phyloP scores from a whole-genome alignment of 2,888 invertebrate species.

The Agrotis ipsilon region DNA sequence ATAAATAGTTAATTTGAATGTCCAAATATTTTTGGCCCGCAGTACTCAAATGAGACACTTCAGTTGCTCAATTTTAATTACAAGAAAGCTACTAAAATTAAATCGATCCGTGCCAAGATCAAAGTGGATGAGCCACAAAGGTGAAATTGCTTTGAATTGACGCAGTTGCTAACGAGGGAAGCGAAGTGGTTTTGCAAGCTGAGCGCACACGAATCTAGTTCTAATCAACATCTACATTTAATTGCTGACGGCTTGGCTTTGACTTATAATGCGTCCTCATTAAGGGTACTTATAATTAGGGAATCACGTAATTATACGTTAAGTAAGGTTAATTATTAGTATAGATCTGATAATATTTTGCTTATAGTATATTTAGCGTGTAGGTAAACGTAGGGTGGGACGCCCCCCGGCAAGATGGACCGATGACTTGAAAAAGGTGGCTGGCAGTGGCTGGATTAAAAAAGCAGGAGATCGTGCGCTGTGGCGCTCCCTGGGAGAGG shows the following conservation, averaged over 20 bases:
- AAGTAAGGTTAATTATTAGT: neutral
- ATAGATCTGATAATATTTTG: neutral
- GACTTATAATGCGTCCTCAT: slow-evolving; percentile 66
- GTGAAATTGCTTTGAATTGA: slow-evolving; percentile 83
- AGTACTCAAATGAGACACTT: slow-evolving; percentile 70
- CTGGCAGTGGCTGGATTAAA: too few species aligned
- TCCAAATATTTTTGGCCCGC: slow-evolving; percentile 48
- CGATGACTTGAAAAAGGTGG: too few species aligned
- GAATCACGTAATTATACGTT: slow-evolving; percentile 34
- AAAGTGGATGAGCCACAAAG: slow-evolving; percentile 82
- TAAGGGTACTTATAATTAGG: slow-evolving; percentile 42
- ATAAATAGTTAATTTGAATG: neutral
- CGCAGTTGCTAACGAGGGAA: slow-evolving; percentile 73
- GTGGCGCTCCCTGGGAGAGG: too few species aligned
- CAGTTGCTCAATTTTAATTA: slow-evolving; percentile 82
- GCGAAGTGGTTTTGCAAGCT: slow-evolving; percentile 50
- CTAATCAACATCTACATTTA: slow-evolving; percentile 74
- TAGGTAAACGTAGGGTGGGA: too few species aligned
- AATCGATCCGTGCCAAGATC: slow-evolving; percentile 81
- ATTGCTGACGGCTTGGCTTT: slow-evolving; percentile 72
- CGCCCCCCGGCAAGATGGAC: too few species aligned
- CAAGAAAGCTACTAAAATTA: slow-evolving; percentile 77
- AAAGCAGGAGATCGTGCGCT: too few species aligned
- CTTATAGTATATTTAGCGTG: too few species aligned
- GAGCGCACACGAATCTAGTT: slow-evolving; percentile 69